These are phyloP conservation scores for Lepetodrilus schrolli DNA, from an alignment of 2,888 invertebrate genomes.

Conservation along the genomic window DNA sequence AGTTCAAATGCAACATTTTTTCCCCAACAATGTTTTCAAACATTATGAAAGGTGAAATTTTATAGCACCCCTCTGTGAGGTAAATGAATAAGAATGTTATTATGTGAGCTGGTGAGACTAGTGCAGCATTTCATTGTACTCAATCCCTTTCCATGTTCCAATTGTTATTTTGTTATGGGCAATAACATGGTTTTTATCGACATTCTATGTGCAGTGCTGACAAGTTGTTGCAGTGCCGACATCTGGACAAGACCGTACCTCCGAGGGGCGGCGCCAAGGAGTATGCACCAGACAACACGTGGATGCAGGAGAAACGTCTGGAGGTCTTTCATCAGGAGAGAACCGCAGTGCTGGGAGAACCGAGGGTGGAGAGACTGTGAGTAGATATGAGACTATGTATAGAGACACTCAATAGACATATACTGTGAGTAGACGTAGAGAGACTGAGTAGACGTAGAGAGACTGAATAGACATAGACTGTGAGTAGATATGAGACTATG, in stretches of 20 bases:
- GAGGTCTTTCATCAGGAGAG: slow-evolving; percentile 61
- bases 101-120: neutral
- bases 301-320: slow-evolving; percentile 63
- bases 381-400: neutral
- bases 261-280: slow-evolving; percentile 67
- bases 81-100: too few species aligned
- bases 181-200: too few species aligned
- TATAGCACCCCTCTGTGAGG: too few species aligned
- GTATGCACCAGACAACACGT: slow-evolving; percentile 67
- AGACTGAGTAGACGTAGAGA: too few species aligned
- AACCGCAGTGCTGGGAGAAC: slow-evolving; percentile 56
- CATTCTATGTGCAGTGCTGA: slow-evolving; percentile 53
- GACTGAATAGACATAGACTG: too few species aligned
- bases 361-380: slow-evolving; percentile 66
- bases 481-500: too few species aligned
- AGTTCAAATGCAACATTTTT: too few species aligned
- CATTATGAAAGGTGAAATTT: too few species aligned
- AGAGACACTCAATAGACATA: neutral
- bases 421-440: too few species aligned
- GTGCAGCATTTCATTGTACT: neutral
- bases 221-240: slow-evolving; percentile 58
- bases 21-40: too few species aligned
- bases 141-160: neutral
- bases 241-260: slow-evolving; percentile 56
- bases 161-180: too few species aligned